Base-by-base conservation (phyloP, 2,888 invertebrate species). In the Colletes collaris region DNA sequence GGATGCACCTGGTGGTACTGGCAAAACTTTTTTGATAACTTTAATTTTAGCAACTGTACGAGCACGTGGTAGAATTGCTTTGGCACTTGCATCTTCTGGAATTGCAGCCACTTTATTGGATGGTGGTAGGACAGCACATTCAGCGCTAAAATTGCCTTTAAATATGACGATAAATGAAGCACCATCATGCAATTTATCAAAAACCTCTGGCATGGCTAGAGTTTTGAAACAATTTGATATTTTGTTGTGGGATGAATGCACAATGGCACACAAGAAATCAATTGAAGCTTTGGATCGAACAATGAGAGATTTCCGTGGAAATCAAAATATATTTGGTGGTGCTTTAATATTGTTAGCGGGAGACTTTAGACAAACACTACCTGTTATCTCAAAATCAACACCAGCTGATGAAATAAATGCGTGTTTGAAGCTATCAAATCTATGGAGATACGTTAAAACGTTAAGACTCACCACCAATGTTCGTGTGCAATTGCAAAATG, bases 91-190 rank as follows among this genome's bases (percentile, higher is more conserved):
- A 16, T 16, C 16, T 16, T 16, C 16, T 16, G 16, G 16, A 16
- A 16, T 16, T 16, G 16, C 16, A 16, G 16, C 16, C 16, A 16
- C 16, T 16, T 16, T 16, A 16, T 78, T 94, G 16, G 86, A 89
- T 56, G 87, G 86, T 19, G 91, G 91, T 8, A 62, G 90, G 81
- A 93, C 92, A 53, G 91, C 92, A 11, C 93, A 93, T 88, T 91
- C 91, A 11, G 83, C 86, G 44, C 85, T 93, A 2, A 92, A 93
- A 74, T 80, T 93, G 74, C 92, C 91, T 56, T 79, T 93, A 40
- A 89, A 92, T 35, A 13, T 58, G 4, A 37, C 11, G 3, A 37
- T n/a, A 4, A 37, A 37, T 6, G 4, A 58, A 58, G 13, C 35
- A 6, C 11, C 58, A 4, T 2, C 13, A 5, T 58, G 13, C n/a